Conservation (phyloP, 2,797 vertebrate species). For the Microtus agrestis region DNA sequence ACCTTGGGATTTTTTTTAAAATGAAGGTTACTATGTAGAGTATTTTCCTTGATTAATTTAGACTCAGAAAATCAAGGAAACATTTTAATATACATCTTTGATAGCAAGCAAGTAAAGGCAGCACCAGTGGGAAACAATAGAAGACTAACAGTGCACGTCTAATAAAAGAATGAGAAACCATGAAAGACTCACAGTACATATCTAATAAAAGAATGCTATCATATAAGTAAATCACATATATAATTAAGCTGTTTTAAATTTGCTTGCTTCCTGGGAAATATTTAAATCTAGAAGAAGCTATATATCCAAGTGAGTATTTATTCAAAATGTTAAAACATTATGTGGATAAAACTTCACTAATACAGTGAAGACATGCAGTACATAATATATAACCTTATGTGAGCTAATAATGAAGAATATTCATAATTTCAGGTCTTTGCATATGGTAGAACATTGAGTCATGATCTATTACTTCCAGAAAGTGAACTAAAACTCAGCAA, state of each 20-base stretch:
- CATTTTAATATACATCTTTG: neutral
- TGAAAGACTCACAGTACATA: neutral
- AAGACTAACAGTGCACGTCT: neutral
- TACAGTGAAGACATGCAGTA: neutral
- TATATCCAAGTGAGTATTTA: neutral
- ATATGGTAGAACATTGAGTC: neutral
- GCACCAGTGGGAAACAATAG: neutral
- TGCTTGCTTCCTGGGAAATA: neutral
- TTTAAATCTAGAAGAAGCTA: slow-evolving; percentile 35
- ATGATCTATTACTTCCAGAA: neutral
- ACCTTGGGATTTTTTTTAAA: neutral
- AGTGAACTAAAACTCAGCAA: neutral
- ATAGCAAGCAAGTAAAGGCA: slow-evolving; percentile 27
- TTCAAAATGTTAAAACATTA: neutral
- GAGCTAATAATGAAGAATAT: neutral
- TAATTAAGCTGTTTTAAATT: slow-evolving; percentile 43
- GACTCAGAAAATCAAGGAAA: neutral
- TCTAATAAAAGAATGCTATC: neutral
- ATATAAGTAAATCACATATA: slow-evolving; percentile 7
- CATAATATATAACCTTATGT: neutral
- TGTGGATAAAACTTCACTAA: neutral
- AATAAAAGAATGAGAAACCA: neutral
- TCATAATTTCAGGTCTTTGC: neutral
- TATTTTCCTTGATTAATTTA: slow-evolving; percentile 46
- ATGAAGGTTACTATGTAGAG: neutral